Percentiles rank a stretch among this genome's conserved stretches.
These are phyloP conservation scores for Sinelater perroti DNA, from an alignment of 2,888 invertebrate species.

Conservation along the genomic window DNA sequence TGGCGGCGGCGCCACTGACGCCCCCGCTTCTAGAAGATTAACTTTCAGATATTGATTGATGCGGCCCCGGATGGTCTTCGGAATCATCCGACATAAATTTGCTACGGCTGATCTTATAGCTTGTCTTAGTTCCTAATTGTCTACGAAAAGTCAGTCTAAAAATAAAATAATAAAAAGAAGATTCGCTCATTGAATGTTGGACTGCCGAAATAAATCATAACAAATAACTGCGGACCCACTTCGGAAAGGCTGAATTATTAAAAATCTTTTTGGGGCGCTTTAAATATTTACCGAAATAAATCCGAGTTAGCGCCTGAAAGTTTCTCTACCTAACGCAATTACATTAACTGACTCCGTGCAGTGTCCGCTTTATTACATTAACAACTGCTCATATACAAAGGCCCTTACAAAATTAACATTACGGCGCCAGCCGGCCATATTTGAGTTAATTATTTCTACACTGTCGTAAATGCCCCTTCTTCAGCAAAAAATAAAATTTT, in stretches of 20 bases:
- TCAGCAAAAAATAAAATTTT: not conserved
- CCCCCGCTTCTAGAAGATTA: slow-evolving; percentile 5
- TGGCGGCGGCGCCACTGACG: slow-evolving; percentile 1
- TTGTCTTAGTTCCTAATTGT: too few species aligned
- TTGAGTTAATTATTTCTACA: slow-evolving; percentile 14
- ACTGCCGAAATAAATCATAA: too few species aligned
- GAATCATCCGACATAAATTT: too few species aligned
- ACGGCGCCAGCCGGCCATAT: not conserved
- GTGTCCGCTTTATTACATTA: slow-evolving; percentile 4
- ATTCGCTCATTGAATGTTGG: too few species aligned
- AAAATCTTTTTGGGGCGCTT: too few species aligned
- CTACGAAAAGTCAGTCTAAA: too few species aligned
- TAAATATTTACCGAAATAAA: not conserved
- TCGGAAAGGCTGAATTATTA: too few species aligned
- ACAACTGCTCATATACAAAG: slow-evolving; percentile 8
- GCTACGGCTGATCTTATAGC: too few species aligned
- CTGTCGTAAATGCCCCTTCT: slow-evolving; percentile 4
- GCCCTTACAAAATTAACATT: not conserved
- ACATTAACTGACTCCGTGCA: slow-evolving; percentile 1
- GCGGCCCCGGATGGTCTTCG: not conserved
- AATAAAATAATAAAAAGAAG: too few species aligned
- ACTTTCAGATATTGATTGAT: slow-evolving; percentile 13
- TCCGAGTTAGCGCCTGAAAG: not conserved
- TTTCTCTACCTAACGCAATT: not conserved
- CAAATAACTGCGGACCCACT: too few species aligned